phyloP scores from a whole-genome alignment of 2,888 invertebrate genomes.

The Lithophane leautieri region DNA sequence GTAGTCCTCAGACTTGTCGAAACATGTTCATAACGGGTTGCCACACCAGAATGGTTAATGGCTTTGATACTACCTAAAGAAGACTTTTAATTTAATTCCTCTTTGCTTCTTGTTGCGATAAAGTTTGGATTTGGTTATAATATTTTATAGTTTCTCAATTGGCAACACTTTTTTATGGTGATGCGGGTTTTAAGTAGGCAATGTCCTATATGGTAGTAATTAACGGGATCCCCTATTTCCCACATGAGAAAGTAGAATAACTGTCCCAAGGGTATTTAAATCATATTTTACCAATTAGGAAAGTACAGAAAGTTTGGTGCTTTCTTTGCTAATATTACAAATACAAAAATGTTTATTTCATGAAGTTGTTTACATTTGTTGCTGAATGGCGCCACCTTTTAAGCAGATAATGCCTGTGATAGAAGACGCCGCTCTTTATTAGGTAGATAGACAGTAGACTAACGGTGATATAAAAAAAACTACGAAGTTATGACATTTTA shows the following conservation, averaged over 20 bases:
- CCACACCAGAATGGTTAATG: slow-evolving; percentile 60
- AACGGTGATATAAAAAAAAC: no score
- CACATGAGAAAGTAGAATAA: background rate
- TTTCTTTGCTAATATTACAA: background rate
- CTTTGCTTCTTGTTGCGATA: slow-evolving; percentile 17
- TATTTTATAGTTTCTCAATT: slow-evolving; percentile 34
- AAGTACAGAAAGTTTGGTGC: background rate
- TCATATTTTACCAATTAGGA: background rate
- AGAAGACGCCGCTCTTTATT: no score
- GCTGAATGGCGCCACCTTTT: no score
- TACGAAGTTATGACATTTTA: no score
- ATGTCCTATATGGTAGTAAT: slow-evolving; percentile 6
- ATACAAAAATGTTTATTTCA: no score
- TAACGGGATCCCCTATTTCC: slow-evolving; percentile 27
- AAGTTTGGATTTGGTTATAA: slow-evolving; percentile 5
- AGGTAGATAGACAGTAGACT: no score
- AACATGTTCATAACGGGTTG: slow-evolving; percentile 63
- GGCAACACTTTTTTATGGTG: slow-evolving; percentile 26
- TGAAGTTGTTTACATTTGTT: no score
- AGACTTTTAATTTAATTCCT: slow-evolving; percentile 57
- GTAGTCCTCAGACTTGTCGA: slow-evolving; percentile 63
- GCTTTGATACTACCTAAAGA: slow-evolving; percentile 61
- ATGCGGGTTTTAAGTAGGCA: slow-evolving; percentile 14
- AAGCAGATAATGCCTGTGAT: no score
- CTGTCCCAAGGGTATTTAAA: background rate